Evolutionary conservation across 2,888 invertebrate genomes (phyloP), one percentile per base, ranked within the genome.

Genomic region (Xylota sylvarum): DNA sequence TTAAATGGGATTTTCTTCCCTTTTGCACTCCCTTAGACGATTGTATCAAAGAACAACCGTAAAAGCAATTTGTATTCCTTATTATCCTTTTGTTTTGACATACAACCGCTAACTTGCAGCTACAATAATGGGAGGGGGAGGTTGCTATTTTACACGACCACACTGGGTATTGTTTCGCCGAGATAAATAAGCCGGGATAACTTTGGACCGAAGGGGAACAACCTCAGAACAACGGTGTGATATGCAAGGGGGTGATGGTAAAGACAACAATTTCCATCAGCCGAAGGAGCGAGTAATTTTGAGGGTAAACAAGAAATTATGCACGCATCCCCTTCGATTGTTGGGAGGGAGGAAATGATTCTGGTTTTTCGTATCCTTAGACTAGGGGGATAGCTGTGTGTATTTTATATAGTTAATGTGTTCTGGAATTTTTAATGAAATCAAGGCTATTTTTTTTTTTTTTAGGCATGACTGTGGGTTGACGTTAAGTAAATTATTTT

Each of bases 91-190:
- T 92, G 92, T 92, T 92, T 92, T 92, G 92, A 92, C 92, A 91
- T 88, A 89, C 90, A 91, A 91, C 91, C 92, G 91, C 92, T 90
- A 92, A 90, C 90, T 92, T 91, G 90, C 91, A 91, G 90, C 90
- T 89, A 89, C 72, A 72, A 46, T 40, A 43, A 2, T 35, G 48
- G 62, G 79, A 76, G 23, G 23, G 55, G 67, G 79, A 76, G 62
- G 81, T 81, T 78, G 76, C 48, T 82, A 69, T 67, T 87, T 81
- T 82, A 77, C 74, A 64, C 78, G 50, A 76, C 77, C 76, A 70
- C 76, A 76, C 48, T 74, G 50, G 67, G 60, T 86, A 60, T 86
- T 86, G 56, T 79, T 80, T 76, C 30, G 14, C 55, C 23, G 86
- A 62, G 73, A 62, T 62, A 73, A 86, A 74, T 73, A 78, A 78